Evolutionary conservation across 2,113 vertebrate genomes (phyloP).

Genomic region (Paedocypris sp.): DNA sequence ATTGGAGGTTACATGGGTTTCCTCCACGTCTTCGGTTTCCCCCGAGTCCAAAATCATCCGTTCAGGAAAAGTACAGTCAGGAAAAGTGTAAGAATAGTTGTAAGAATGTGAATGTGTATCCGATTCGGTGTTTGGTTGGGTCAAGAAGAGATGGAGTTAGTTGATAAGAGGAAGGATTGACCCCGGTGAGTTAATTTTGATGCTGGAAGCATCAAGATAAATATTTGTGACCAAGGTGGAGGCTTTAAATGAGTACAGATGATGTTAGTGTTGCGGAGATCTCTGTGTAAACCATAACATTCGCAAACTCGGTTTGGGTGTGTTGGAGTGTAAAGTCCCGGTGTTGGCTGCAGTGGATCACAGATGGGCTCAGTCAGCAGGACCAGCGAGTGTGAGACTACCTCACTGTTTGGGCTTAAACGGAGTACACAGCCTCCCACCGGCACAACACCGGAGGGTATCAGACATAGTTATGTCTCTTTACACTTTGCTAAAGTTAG

Average conservation of each 20-base stretch:
- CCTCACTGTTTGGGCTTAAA: constrained; percentile 29
- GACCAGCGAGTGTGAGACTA: constrained; percentile 25
- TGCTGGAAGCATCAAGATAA: background rate
- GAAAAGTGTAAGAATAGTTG: too few species aligned
- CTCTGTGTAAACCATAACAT: constrained; percentile 5
- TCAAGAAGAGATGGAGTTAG: too few species aligned
- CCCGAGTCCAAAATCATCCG: too few species aligned
- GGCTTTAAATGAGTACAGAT: background rate
- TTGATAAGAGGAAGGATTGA: background rate
- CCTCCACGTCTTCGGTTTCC: too few species aligned
- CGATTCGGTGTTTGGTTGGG: too few species aligned
- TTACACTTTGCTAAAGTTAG: too few species aligned
- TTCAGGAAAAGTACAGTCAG: too few species aligned
- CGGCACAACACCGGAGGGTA: background rate
- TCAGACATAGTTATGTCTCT: background rate
- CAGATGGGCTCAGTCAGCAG: constrained; percentile 33
- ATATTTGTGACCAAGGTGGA: background rate
- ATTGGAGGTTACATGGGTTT: too few species aligned
- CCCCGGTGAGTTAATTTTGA: constrained; percentile 11
- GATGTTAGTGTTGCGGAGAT: background rate
- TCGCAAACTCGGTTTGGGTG: background rate
- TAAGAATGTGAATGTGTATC: too few species aligned
- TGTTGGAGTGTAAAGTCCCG: background rate
- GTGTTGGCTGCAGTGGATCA: constrained; percentile 17
- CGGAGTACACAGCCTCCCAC: background rate